phyloP scores from a whole-genome alignment of 1,140 invertebrate species.

The Drosophila ogumai region DNA sequence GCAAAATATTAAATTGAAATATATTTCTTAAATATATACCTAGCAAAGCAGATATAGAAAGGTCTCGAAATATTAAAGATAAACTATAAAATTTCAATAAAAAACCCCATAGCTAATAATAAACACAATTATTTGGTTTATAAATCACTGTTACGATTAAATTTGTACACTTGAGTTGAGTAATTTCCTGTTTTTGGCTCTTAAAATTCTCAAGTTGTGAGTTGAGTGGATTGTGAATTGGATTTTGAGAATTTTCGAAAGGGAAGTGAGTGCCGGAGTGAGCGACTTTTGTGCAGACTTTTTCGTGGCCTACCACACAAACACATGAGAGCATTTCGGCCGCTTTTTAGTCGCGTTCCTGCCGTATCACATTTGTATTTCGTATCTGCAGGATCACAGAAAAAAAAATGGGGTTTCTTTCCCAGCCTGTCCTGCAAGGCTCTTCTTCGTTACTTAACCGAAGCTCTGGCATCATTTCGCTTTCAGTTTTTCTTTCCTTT shows the following conservation, averaged over 20 bases:
- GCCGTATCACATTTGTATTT: conserved; percentile 39
- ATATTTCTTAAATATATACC: no score
- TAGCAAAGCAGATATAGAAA: no score
- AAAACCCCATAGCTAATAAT: background rate
- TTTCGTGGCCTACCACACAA: conserved; percentile 51
- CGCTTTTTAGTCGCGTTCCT: conserved; percentile 22
- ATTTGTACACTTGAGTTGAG: conserved; percentile 1
- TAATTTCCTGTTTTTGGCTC: background rate
- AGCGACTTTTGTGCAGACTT: conserved; percentile 75
- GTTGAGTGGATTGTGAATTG: background rate
- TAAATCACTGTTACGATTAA: background rate
- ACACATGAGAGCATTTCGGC: conserved; percentile 19
- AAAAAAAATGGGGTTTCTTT: no score
- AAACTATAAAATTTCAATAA: no score
- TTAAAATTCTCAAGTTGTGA: background rate
- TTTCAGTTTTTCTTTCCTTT: conserved; percentile 26
- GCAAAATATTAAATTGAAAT: no score
- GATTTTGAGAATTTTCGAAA: no score
- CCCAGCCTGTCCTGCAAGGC: background rate
- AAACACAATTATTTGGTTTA: background rate
- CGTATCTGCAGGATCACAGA: conserved; percentile 27
- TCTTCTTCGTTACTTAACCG: conserved; percentile 40
- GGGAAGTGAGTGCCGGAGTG: conserved; percentile 12
- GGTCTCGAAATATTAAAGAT: background rate
- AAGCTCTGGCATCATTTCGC: conserved; percentile 35